A percentile compares a stretch with the other conserved stretches of the same genome.
phyloP scores from a whole-genome alignment of 2,888 invertebrate genomes.

The Halictus quadricinctus region DNA sequence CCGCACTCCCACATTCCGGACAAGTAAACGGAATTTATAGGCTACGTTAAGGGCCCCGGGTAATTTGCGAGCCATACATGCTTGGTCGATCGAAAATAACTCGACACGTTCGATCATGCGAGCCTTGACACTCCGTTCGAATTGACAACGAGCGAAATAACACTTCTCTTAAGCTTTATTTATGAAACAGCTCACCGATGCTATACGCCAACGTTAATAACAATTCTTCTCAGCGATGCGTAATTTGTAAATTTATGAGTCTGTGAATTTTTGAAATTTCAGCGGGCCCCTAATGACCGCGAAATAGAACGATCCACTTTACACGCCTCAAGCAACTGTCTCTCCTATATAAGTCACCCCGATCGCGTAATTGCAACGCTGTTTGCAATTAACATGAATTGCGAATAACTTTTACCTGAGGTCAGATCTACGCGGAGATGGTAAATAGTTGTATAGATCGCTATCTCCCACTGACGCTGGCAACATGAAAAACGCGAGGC shows the following conservation, averaged over 20 bases:
- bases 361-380: background rate
- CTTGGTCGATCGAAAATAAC: conserved; percentile 6
- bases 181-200: background rate
- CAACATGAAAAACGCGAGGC: background rate
- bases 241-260: background rate
- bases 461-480: background rate
- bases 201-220: no score
- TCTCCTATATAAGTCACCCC: background rate
- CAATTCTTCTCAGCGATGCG: background rate
- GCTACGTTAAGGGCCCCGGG: conserved; percentile 8
- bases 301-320: background rate
- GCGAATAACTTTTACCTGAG: background rate
- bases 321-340: background rate
- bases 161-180: background rate
- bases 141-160: background rate
- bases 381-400: background rate
- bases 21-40: conserved; percentile 26
- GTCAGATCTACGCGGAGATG: background rate
- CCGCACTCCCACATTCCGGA: conserved; percentile 17
- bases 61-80: conserved; percentile 15
- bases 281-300: no score
- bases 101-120: background rate
- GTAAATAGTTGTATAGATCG: background rate
- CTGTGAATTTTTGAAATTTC: background rate
- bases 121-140: background rate